Base-by-base conservation (phyloP, 2,888 invertebrate genomes). In the Bursaphelenchus okinawaensis region DNA sequence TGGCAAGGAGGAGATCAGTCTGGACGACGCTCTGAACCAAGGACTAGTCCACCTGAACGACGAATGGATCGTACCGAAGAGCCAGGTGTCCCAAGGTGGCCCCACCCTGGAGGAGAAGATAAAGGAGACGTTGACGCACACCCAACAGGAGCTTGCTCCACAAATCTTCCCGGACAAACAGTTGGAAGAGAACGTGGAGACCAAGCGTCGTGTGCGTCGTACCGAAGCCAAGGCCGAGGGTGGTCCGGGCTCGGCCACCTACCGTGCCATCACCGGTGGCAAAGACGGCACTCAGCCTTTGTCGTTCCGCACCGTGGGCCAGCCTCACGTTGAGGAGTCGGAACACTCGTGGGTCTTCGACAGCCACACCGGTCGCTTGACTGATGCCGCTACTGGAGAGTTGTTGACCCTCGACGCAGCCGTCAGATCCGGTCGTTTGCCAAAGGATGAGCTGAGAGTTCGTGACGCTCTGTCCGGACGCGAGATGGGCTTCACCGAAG, bases 301-400 rank as follows among this genome's bases (percentile, higher is more conserved):
- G 68, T 69, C 71, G 29, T 83, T 82, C 78, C 72, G 77, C n/a
- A 81, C 80, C 12, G 78, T 82, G 22, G 83, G 83, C 23, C 67
- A 70, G 40, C 74, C 81, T 0, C 68, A 72, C 26, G 68, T 80
- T 54, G 83, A 83, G 63, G 83, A 83, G 68, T 69, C 72, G 51
- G 77, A 79, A 40, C 72, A 77, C 59, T 68, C 76, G 0, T 83
- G 83, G 82, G 67, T 75, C n/a, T 83, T 83, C 68, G 91, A 93
- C 85, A 89, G 90, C 0, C 87, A 88, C 76, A 89, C 90, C 31
- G 92, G 92, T 55, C 89, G 90, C 79, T 90, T 94, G 52, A 84
- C 85, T 50, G 87, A 88, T 76, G 87, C 88, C 76, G 87, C 87
- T 2, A 84, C 87, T 28, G 88, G 88, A 40, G 86, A 87, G 68